Evolutionary conservation across 1,140 invertebrate genomes (phyloP).

Genomic region (Macrocentrus cingulum): DNA sequence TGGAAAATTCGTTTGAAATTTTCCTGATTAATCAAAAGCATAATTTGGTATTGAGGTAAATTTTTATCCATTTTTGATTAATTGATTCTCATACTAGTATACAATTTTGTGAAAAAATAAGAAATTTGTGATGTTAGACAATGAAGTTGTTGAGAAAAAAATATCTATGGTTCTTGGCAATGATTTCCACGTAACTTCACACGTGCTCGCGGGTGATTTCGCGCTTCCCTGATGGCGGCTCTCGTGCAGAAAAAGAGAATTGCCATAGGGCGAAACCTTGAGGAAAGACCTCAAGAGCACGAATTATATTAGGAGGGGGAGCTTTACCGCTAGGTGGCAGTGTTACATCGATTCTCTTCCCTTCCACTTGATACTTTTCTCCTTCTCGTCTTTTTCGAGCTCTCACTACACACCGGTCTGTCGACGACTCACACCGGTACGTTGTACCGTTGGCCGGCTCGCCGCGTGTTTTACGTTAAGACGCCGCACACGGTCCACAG

Average conservation of each 20-base stretch:
- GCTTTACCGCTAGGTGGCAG: slow-evolving; percentile 33
- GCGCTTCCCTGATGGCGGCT: not conserved
- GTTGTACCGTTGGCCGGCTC: slow-evolving; percentile 31
- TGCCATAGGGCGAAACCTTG: slow-evolving; percentile 21
- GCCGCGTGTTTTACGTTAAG: slow-evolving; percentile 28
- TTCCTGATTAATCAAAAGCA: too few relatives aligned
- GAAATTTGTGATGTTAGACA: too few relatives aligned
- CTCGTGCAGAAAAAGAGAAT: not conserved
- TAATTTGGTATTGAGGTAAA: too few relatives aligned
- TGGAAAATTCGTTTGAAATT: too few relatives aligned
- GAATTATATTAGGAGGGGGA: slow-evolving; percentile 14
- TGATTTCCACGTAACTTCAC: too few relatives aligned
- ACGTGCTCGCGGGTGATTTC: too few relatives aligned
- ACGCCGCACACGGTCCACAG: slow-evolving; percentile 27
- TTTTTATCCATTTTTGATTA: too few relatives aligned
- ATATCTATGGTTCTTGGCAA: too few relatives aligned
- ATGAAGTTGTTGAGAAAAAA: too few relatives aligned
- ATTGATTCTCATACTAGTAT: too few relatives aligned
- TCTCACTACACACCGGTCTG: slow-evolving; percentile 12
- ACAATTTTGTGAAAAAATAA: too few relatives aligned
- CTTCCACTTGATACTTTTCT: slow-evolving; percentile 15
- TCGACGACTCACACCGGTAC: slow-evolving; percentile 23
- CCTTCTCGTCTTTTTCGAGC: slow-evolving; percentile 8
- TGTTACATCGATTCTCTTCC: slow-evolving; percentile 30
- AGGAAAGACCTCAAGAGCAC: slow-evolving; percentile 18